phyloP scores from a whole-genome alignment of 2,888 invertebrate genomes.

The Orthosia cruda region DNA sequence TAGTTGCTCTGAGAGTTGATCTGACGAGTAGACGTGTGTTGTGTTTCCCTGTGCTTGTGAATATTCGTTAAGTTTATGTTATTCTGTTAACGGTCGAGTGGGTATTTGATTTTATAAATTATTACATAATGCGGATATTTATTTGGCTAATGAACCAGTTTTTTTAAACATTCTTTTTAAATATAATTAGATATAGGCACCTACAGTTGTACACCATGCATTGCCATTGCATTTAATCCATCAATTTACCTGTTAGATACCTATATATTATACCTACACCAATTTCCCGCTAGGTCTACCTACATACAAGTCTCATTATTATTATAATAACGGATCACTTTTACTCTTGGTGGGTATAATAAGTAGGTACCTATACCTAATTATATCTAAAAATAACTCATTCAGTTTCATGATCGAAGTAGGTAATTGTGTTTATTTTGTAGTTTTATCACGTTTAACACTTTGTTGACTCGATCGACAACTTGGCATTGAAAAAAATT shows the following conservation, averaged over 20 bases:
- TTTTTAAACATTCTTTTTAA: neutral
- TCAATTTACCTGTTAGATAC: slow-evolving; percentile 13
- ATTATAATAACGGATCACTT: slow-evolving; percentile 10
- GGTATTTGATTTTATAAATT: slow-evolving; percentile 15
- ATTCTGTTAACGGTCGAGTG: slow-evolving; percentile 20
- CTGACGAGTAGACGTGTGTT: slow-evolving; percentile 61
- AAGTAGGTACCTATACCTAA: too few species aligned
- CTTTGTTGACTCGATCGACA: slow-evolving; percentile 27
- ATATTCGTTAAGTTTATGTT: neutral
- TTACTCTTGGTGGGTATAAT: slow-evolving; percentile 19
- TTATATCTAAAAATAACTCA: neutral
- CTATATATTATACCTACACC: neutral
- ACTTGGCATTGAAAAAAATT: slow-evolving; percentile 37
- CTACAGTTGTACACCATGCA: slow-evolving; percentile 11
- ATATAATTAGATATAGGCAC: neutral
- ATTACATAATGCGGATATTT: neutral
- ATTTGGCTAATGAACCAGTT: neutral
- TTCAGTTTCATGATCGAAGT: neutral
- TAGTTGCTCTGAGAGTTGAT: slow-evolving; percentile 56
- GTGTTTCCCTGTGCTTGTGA: slow-evolving; percentile 28
- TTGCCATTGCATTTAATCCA: slow-evolving; percentile 11
- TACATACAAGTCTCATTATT: slow-evolving; percentile 16
- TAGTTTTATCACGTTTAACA: slow-evolving; percentile 9
- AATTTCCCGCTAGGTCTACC: slow-evolving; percentile 37
- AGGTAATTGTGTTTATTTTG: neutral